Conservation (phyloP, 2,797 vertebrate species). For the Tympanoctomys barrerae region DNA sequence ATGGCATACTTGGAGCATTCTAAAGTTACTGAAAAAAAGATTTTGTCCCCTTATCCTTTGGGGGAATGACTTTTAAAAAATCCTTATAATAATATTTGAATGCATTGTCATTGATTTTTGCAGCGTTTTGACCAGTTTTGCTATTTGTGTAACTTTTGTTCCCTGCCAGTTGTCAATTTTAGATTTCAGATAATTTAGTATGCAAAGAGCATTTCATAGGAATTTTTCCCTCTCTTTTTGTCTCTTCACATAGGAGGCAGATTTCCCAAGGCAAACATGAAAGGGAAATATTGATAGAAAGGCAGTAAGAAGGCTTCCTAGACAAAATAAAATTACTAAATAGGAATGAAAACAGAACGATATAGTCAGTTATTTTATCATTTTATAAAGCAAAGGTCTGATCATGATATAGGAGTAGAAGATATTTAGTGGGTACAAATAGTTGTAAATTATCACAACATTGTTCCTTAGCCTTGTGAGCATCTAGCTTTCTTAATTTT, state of each 20-base stretch:
- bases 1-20: background rate
- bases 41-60: background rate
- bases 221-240: slow-evolving; percentile 7
- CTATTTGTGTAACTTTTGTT: background rate
- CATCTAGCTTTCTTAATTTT: background rate
- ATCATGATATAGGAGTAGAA: background rate
- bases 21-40: background rate
- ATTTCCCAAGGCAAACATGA: slow-evolving; percentile 58
- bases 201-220: slow-evolving; percentile 37
- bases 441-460: background rate
- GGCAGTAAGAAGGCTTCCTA: background rate
- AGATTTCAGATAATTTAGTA: slow-evolving; percentile 59
- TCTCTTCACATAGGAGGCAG: slow-evolving; percentile 45
- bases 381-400: background rate
- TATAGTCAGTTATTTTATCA: background rate
- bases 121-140: slow-evolving; percentile 11
- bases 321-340: background rate
- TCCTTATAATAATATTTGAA: background rate
- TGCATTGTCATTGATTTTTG: background rate
- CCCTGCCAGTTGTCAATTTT: slow-evolving; percentile 28
- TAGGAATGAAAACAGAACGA: background rate
- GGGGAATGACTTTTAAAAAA: slow-evolving; percentile 11
- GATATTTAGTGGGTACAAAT: background rate
- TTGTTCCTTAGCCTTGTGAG: background rate
- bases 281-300: background rate